Base-by-base conservation (phyloP, 2,888 invertebrate species). In the Antheraea assamensis region DNA sequence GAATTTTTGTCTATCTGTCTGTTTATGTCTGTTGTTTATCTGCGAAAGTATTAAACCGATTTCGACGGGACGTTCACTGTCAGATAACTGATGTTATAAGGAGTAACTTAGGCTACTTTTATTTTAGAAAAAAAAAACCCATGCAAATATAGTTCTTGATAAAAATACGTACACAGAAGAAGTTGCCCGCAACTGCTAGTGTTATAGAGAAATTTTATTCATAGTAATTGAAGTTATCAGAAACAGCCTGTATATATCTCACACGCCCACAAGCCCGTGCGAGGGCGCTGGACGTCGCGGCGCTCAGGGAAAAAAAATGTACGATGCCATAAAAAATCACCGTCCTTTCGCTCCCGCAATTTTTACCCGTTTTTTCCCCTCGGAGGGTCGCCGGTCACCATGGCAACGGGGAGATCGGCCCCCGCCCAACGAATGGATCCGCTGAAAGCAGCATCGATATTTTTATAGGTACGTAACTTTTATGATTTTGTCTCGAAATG, bases 341-440 rank as follows among this genome's bases (percentile, higher is more conserved):
- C 94, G 93, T 88, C 90, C 92, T 89, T 89, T 88, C 89, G 91
- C 90, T 88, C 91, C 89, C 92, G 88, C 90, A 91, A 93, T 94
- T 94, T 94, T 94, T 94, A 93, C 92, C 91, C 92, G 91, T 93
- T 94, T 94, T 94, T 94, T 93, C 92, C 94, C 93, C 94, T 91
- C 88, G 78, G 91, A 92, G 93, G 94, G 92, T 91, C 89, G 89
- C 85, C 86, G 85, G 94, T 95, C 82, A 87, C 89, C 88, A 91
- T 91, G 86, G 90, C 88, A 87, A 95, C 94, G 83, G 83, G 79
- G 83, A 76, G 80, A 68, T 75, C 78, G 78, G n/a, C 85, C 84
- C 84, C 86, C 89, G 82, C 87, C 87, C 85, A 82, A 76, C 79
- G 76, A 74, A 74, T 73, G 76, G 82, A 82, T 85, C 76, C 81